A percentile compares a stretch with the other conserved stretches of the same genome.
phyloP scores from a whole-genome alignment of 1,140 invertebrate genomes.

The Musca domestica region DNA sequence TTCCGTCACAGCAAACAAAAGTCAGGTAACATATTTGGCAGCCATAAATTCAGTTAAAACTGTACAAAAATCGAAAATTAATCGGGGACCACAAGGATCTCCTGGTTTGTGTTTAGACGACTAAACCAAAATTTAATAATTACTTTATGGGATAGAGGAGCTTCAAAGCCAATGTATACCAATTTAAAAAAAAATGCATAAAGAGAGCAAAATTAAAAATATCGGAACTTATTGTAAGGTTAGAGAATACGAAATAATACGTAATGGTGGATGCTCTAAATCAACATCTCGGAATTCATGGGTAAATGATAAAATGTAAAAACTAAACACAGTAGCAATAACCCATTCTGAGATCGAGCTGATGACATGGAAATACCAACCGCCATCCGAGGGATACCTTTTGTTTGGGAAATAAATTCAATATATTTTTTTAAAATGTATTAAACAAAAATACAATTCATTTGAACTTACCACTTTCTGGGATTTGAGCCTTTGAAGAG shows the following conservation, averaged over 20 bases:
- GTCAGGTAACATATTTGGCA: no score
- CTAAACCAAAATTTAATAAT: no score
- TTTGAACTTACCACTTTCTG: slow-evolving; percentile 57
- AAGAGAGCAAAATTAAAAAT: background rate
- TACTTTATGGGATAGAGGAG: no score
- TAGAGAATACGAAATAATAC: slow-evolving; percentile 39
- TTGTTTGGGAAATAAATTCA: slow-evolving; percentile 17
- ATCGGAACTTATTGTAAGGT: slow-evolving; percentile 32
- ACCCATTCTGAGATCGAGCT: slow-evolving; percentile 69
- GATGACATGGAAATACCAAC: slow-evolving; percentile 63
- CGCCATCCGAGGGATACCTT: slow-evolving; percentile 63
- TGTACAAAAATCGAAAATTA: no score
- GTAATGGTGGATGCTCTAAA: slow-evolving; percentile 49
- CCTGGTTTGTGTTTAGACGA: no score
- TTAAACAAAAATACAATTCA: no score
- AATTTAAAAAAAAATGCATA: background rate
- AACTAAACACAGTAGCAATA: slow-evolving; percentile 62
- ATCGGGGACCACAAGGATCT: no score
- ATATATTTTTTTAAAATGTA: slow-evolving; percentile 1
- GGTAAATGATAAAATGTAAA: slow-evolving; percentile 66
- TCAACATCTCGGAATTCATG: slow-evolving; percentile 60
- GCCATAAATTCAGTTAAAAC: no score
- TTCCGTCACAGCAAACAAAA: no score
- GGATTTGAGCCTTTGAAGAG: slow-evolving; percentile 61
- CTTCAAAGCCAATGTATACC: no score